Base-by-base conservation (phyloP, 2,797 vertebrate genomes). In the Balearica regulorum region DNA sequence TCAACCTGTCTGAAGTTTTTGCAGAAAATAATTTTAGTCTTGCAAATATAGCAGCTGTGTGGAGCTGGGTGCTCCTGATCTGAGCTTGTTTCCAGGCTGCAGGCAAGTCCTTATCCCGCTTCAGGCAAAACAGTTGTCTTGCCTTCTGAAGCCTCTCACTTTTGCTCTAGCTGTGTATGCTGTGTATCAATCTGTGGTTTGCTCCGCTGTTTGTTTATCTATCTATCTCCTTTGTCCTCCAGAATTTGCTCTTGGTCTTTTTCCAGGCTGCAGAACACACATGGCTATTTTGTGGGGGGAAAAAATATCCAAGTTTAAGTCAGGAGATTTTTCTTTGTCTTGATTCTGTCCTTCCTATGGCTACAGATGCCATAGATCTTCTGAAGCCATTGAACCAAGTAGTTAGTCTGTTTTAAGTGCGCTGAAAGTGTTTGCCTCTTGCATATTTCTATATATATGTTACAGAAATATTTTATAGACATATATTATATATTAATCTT, bases 191-290 rank as follows among this genome's bases (percentile, higher is more conserved):
- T 83, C 84, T 91, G 85, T 77, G 87, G 48, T 87, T 93, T 94
- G 70, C 86, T 89, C 73, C 4, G 0, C 66, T 0, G 4, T 90
- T 94, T 86, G 37, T 95, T 93, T 88, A 55, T 37, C 37, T n/a
- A n/a, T n/a, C n/a, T 46, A 86, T 89, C 80, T 90, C 71, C 48
- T 94, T 84, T 90, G 73, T 94, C 62, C 70, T 92, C 66, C 83
- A 82, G 88, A 87, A 89, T 82, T 76, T 87, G 58, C 28, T 89
- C 33, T 79, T 61, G 66, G 46, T 51, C 62, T 90, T 92, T 61
- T 84, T 35, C 80, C 81, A 92, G 77, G 43, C 21, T 87, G 77
- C 35, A 89, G 37, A 87, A 48, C 35, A 79, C 37, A 88, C 33
- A 51, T n/a, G 49, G 24, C 46, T 92, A 5, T 44, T 95, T 79